Evolutionary conservation across 2,888 invertebrate species (phyloP), one percentile per base, ranked within the genome.

Genomic region (Apocheima hispidaria): DNA sequence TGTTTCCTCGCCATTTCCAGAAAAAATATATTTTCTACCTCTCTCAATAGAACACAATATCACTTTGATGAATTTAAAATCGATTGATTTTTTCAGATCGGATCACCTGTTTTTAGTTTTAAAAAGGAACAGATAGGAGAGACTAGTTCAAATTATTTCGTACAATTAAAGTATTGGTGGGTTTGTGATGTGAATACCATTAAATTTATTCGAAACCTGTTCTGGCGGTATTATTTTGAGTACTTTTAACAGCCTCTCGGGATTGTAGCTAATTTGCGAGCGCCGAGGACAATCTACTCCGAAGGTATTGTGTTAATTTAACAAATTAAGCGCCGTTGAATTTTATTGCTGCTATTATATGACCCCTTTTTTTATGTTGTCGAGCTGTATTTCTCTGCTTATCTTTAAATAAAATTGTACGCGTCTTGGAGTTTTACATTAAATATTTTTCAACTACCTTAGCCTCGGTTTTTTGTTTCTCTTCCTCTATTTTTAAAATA

Each of bases 281-380:
- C 59, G 57, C 43, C 41, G 61, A 58, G 53, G 40, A 60, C 64
- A 63, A 63, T 65, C 63, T 54, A 44, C 61, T 44, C 50, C 46
- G 36, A 53, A 68, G 63, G 63, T 70, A 68, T 66, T 66, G 66
- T 58, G 65, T 60, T 68, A 66, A 70, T 70, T 70, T 66, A 52
- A 44, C 23, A 68, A 70, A 68, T 70, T 65, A 66, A 65, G 63
- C 40, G 36, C 40, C 43, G 36, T 60, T 59, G 52, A 63, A 62
- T 63, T 66, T 70, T 50, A 66, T 60, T 55, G 60, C 53, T 36
- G 46, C 63, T 51, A 51, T 59, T 63, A 44, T 55, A 59, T 18
- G 46, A 38, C 6, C 40, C 30, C 44, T 64, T 57, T 36, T 50
- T 54, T 28, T 30, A 44, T 46, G 40, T 40, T 55, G 51, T 61